Conservation (phyloP, 1,140 invertebrate species). For the Bombus terrestris region DNA sequence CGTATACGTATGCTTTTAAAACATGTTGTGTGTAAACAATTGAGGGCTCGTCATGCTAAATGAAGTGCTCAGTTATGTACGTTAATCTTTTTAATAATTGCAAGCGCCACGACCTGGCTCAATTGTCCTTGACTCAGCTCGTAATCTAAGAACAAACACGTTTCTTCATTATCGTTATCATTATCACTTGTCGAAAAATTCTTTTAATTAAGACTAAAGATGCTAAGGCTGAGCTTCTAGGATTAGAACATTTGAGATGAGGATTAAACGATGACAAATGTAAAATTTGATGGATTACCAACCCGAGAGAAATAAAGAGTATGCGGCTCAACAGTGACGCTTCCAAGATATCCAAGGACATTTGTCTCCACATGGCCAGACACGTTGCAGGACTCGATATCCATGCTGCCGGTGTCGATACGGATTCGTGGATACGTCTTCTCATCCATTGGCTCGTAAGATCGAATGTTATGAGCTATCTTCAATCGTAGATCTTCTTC, state of each 20-base stretch:
- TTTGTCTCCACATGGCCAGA: slow-evolving; percentile 88
- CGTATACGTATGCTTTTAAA: too few species aligned
- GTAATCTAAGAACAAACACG: background rate
- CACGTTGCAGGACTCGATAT: slow-evolving; percentile 84
- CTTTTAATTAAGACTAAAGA: background rate
- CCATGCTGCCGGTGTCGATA: slow-evolving; percentile 87
- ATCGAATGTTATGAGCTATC: slow-evolving; percentile 92
- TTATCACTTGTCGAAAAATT: background rate
- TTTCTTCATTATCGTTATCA: background rate
- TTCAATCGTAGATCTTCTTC: slow-evolving; percentile 92
- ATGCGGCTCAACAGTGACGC: slow-evolving; percentile 88
- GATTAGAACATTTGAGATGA: too few species aligned
- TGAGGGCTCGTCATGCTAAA: background rate
- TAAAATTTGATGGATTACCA: slow-evolving; percentile 68
- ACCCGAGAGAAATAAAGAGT: slow-evolving; percentile 90
- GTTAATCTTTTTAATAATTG: background rate
- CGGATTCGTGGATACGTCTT: slow-evolving; percentile 85
- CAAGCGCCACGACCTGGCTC: background rate
- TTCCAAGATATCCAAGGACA: slow-evolving; percentile 91
- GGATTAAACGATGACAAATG: background rate
- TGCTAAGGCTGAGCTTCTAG: too few species aligned
- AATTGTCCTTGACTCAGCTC: background rate
- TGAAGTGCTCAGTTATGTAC: background rate
- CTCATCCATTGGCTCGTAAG: slow-evolving; percentile 90
- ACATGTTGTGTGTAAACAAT: background rate